Evolutionary conservation across 2,113 vertebrate genomes (phyloP).

Genomic region (Prunella fulvescens): DNA sequence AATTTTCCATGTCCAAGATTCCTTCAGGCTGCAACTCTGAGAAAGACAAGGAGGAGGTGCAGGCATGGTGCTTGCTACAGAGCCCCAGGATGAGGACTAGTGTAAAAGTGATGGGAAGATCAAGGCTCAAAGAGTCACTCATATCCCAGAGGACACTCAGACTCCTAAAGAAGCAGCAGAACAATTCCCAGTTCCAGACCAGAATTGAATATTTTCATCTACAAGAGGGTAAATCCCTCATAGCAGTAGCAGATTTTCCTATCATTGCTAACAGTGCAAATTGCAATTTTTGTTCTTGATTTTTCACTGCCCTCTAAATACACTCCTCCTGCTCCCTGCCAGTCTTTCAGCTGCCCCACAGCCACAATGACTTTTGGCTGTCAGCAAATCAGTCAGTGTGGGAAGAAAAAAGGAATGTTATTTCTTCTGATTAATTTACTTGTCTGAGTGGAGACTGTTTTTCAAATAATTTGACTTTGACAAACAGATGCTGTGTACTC

Average conservation of each 20-base stretch:
- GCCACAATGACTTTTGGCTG: background rate
- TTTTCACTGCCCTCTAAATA: background rate
- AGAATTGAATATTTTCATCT: background rate
- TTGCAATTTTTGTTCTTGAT: background rate
- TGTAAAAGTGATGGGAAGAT: background rate
- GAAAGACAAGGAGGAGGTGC: background rate
- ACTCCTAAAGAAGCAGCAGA: background rate
- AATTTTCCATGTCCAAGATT: background rate
- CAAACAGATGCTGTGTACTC: background rate
- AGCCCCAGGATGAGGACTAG: background rate
- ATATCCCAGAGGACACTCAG: background rate
- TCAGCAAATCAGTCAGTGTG: background rate
- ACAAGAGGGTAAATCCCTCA: background rate
- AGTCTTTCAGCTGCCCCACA: background rate
- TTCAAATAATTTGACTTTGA: conserved; percentile 18
- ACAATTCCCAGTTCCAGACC: background rate
- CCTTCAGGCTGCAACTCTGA: background rate
- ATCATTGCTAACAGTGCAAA: background rate
- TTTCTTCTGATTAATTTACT: background rate
- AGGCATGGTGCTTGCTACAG: background rate
- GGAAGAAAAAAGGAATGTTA: background rate
- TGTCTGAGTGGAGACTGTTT: background rate
- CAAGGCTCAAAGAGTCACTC: background rate
- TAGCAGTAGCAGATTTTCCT: background rate
- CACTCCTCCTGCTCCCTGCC: background rate